Evolutionary conservation across 2,797 vertebrate genomes (phyloP), one percentile per base, ranked within the genome.

Genomic region (Podargus strigoides): DNA sequence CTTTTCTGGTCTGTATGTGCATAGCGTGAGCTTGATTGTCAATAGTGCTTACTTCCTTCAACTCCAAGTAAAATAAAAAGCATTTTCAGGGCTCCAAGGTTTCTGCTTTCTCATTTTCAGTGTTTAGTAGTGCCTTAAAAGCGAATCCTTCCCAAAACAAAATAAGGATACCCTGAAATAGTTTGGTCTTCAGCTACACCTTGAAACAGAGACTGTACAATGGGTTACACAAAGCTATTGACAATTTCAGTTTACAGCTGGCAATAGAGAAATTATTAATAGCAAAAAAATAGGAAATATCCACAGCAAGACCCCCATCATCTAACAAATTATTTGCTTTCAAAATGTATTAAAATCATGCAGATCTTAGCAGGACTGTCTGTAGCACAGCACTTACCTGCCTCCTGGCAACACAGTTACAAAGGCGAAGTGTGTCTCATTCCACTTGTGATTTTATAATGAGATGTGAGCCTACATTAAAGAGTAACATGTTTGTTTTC

Each of bases 401-500:
- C 97, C 91, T 97, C 93, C 93, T 97, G 91, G 94, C 97, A 97
- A 95, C 93, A 95, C 86, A 96, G 79, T 96, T 97, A 97, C 90
- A 96, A 95, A 97, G 74, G 91, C 70, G 1, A 96, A 95, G 70
- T 85, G 74, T 96, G 95, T 97, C 95, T 96, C 94, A 95, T 95
- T 97, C 95, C 91, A 91, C 96, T 97, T 97, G 90, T 91, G 74
- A 96, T 95, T 97, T 94, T 94, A 94, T 97, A 98, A 97, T 97
- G 92, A 97, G 92, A 97, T 97, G 96, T 97, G 97, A 97, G 76
- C 66, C 94, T 94, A 96, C 96, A 94, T 97, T 97, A 97, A 95
- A 97, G 95, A 97, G 81, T 91, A 97, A 89, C 94, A 91, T 96
- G 95, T 97, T 97, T 98, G 97, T 97, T 97, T 97, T 97, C 96